A percentile compares a stretch with the other conserved stretches of the same genome.
Conservation (phyloP, 2,888 invertebrate species). For the Erebia epiphron region DNA sequence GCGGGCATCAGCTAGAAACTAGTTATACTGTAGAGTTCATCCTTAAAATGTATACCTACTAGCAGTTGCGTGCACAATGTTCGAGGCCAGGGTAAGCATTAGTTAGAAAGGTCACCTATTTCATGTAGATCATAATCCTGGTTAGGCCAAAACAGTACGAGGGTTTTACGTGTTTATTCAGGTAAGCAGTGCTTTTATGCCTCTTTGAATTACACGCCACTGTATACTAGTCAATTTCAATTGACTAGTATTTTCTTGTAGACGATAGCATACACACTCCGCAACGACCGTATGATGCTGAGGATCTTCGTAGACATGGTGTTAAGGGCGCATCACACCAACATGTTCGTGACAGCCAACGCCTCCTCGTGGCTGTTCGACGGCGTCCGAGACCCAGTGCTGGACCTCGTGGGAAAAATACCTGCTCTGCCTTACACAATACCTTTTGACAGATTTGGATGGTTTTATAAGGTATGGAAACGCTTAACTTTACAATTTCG, state of each 20-base stretch:
- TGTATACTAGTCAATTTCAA: too few species aligned
- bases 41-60: too few species aligned
- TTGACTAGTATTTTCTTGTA: slow-evolving; percentile 61
- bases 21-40: too few species aligned
- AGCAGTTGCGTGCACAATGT: too few species aligned
- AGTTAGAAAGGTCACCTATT: too few species aligned
- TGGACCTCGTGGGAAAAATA: slow-evolving; percentile 84
- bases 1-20: too few species aligned
- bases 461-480: slow-evolving; percentile 88
- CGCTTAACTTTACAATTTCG: neutral
- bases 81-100: too few species aligned
- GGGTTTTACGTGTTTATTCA: too few species aligned
- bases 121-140: too few species aligned
- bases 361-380: slow-evolving; percentile 88
- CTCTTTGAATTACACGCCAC: neutral
- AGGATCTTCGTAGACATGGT: slow-evolving; percentile 75
- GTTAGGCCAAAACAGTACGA: too few species aligned
- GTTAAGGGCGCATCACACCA: slow-evolving; percentile 76
- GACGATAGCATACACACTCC: slow-evolving; percentile 85
- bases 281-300: slow-evolving; percentile 63
- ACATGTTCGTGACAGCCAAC: slow-evolving; percentile 83
- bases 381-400: slow-evolving; percentile 89
- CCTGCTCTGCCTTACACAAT: slow-evolving; percentile 78
- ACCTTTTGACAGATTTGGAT: slow-evolving; percentile 91
- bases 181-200: too few species aligned